These are phyloP conservation scores for Ooceraea biroi DNA, from an alignment of 1,140 invertebrate genomes.

Conservation along the genomic window DNA sequence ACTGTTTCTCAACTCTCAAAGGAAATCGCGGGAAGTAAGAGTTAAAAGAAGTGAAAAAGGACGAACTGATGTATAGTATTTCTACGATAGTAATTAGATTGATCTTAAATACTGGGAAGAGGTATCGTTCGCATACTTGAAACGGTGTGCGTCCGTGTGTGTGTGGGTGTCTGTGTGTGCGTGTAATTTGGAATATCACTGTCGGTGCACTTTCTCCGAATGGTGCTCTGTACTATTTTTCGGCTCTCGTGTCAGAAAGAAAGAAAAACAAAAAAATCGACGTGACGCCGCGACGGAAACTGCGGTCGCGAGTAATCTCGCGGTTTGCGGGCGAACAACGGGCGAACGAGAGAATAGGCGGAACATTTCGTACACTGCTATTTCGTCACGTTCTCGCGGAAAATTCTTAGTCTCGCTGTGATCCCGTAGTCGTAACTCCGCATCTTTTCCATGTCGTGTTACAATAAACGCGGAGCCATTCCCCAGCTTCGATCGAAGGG, in stretches of 20 bases:
- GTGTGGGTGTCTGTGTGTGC: too few relatives aligned
- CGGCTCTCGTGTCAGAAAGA: conserved; percentile 34
- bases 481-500: conserved; percentile 61
- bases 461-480: conserved; percentile 70
- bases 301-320: conserved; percentile 59
- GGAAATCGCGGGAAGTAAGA: conserved; percentile 40
- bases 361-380: conserved; percentile 25
- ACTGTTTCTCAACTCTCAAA: conserved; percentile 42
- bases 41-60: conserved; percentile 7
- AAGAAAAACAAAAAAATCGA: conserved; percentile 36
- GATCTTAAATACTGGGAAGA: conserved; percentile 44
- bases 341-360: not conserved
- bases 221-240: conserved; percentile 50
- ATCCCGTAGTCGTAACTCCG: conserved; percentile 77
- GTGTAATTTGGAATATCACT: conserved; percentile 46
- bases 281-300: conserved; percentile 60
- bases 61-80: conserved; percentile 74
- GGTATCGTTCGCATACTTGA: conserved; percentile 57
- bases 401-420: conserved; percentile 77
- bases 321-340: conserved; percentile 8
- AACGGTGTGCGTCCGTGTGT: too few relatives aligned
- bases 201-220: conserved; percentile 62
- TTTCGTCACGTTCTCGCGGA: conserved; percentile 72
- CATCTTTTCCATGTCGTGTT: conserved; percentile 70
- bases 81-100: conserved; percentile 73